phyloP scores from a whole-genome alignment of 2,888 invertebrate genomes.

The Teleogryllus oceanicus region DNA sequence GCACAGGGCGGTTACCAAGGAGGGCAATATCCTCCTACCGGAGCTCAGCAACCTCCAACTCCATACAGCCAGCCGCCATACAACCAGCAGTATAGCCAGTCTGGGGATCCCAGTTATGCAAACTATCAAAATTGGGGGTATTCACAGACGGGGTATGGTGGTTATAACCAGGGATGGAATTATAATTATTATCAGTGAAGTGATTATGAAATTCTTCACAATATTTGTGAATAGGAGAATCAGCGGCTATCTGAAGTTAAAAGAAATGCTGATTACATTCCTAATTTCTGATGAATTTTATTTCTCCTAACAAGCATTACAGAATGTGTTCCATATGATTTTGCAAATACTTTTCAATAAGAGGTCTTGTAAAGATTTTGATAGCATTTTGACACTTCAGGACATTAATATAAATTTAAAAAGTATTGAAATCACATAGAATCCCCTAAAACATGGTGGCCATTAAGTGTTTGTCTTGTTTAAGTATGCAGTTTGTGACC shows the following conservation, averaged over 20 bases:
- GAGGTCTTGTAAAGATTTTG: background rate
- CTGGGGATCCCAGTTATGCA: constrained; percentile 55
- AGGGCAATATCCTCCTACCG: constrained; percentile 39
- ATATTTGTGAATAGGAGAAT: constrained; percentile 1
- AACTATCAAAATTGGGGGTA: constrained; percentile 60
- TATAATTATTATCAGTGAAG: constrained; percentile 48
- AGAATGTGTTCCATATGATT: background rate
- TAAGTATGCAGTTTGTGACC: too few relatives aligned
- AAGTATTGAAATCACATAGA: background rate
- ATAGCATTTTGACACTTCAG: background rate
- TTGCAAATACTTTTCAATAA: background rate
- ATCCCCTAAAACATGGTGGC: too few relatives aligned
- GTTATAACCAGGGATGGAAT: constrained; percentile 58
- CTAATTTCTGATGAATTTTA: background rate
- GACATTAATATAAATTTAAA: background rate
- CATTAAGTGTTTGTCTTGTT: too few relatives aligned
- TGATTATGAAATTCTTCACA: background rate
- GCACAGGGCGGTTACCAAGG: constrained; percentile 51
- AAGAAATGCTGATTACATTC: background rate
- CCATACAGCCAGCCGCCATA: constrained; percentile 38
- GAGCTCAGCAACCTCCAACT: constrained; percentile 35
- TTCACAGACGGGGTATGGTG: constrained; percentile 54
- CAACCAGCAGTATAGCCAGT: constrained; percentile 52
- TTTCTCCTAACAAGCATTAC: background rate
- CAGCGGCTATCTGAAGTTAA: background rate